Base-by-base conservation (phyloP, 2,113 vertebrate species). In the Stigmatopora argus region DNA sequence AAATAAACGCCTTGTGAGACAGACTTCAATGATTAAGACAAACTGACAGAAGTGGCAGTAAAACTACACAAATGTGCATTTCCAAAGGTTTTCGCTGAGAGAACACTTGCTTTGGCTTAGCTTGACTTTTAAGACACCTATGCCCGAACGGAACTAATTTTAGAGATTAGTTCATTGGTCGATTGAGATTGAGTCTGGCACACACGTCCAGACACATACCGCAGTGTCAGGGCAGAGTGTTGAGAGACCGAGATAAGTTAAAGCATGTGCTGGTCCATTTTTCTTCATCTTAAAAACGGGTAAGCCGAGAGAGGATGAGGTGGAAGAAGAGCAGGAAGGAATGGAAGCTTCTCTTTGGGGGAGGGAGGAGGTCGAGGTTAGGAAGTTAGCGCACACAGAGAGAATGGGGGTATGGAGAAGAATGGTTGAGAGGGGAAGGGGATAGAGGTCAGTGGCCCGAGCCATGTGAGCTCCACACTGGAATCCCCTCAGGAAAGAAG, bases 391-490 rank as follows among this genome's bases (percentile, higher is more conserved):
- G 52, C 53, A 62, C 21, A 65, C 11, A 3, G 48, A 66, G 45
- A 68, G 61, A 67, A 77, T 65, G 68, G 66, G 58, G 64, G 66
- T 62, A 35, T 12, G 15, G 47, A 78, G 49, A 79, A 80, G 75
- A 83, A 80, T 77, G 78, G 70, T 23, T 62, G 21, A 21, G 55
- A 72, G 55, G 66, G 78, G 66, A 70, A 75, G 51, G 67, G 35
- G 69, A 68, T 69, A 68, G 72, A 62, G 83, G 84, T 86, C 82
- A 78, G 69, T 59, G 69, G 76, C 73, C 73, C 65, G 66, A 78
- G 85, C 80, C 79, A 85, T 81, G 79, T 75, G 75, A 88, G 79
- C 67, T 49, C 49, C 79, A 78, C 70, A 73, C 11, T 80, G 73
- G 73, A 84, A 83, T 85, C 71, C 81, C 77, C 64, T 78, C 66